phyloP scores from a whole-genome alignment of 92 coral and sea anemone genomes.

The Heliopora coerulea region DNA sequence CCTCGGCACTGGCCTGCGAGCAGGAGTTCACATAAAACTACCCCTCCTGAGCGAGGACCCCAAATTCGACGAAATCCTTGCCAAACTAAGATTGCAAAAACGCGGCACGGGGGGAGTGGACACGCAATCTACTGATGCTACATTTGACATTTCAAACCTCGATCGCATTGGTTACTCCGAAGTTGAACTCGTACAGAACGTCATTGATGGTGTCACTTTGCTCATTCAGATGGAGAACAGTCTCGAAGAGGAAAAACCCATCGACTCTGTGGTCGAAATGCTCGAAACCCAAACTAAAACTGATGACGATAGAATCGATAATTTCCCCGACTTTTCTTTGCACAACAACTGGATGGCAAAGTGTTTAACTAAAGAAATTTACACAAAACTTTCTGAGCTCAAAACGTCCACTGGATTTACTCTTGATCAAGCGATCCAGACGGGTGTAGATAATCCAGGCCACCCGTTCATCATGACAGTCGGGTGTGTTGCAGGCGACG shows the following conservation, averaged over 20 bases:
- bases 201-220: slow-evolving; percentile 77
- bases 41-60: slow-evolving; percentile 68
- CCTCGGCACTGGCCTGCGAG: slow-evolving; percentile 86
- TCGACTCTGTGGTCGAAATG: slow-evolving; percentile 36
- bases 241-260: slow-evolving; percentile 52
- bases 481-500: slow-evolving; percentile 95
- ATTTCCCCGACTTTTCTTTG: slow-evolving; percentile 75
- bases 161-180: slow-evolving; percentile 86
- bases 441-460: slow-evolving; percentile 93
- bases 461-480: slow-evolving; percentile 91
- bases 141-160: slow-evolving; percentile 80
- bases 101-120: slow-evolving; percentile 96
- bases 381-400: slow-evolving; percentile 51
- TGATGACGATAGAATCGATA: slow-evolving; percentile 14
- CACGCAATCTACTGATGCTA: slow-evolving; percentile 74
- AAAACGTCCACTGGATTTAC: slow-evolving; percentile 75
- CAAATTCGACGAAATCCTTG: slow-evolving; percentile 62
- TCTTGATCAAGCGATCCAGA: slow-evolving; percentile 77
- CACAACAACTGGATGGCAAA: slow-evolving; percentile 95
- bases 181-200: slow-evolving; percentile 83
- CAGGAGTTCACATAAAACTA: slow-evolving; percentile 85
- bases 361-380: slow-evolving; percentile 69
- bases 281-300: not conserved
- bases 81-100: slow-evolving; percentile 70
- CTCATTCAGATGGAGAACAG: slow-evolving; percentile 73